A percentile compares a stretch with the other conserved stretches of the same genome.
phyloP scores from a whole-genome alignment of 35 echinoderm and acorn worm species.

The Diadema setosum region DNA sequence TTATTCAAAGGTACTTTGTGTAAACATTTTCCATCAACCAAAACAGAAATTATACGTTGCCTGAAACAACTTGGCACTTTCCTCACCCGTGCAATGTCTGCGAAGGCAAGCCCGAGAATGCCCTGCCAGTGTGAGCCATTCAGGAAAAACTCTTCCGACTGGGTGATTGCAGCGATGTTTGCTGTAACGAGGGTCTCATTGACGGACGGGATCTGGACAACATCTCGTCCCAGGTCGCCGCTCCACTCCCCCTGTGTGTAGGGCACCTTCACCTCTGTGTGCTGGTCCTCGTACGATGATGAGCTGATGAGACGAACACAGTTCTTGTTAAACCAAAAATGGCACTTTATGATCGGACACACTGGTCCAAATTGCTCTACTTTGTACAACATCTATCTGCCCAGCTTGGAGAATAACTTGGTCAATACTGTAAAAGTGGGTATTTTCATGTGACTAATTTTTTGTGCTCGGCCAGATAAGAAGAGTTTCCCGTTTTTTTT shows the following conservation, averaged over 20 bases:
- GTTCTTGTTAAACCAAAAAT: neutral
- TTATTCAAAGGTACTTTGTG: no score
- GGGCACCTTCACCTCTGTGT: slow-evolving; percentile 49
- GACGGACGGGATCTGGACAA: slow-evolving; percentile 29
- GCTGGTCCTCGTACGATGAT: slow-evolving; percentile 49
- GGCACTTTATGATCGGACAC: no score
- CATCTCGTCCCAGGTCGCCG: slow-evolving; percentile 65
- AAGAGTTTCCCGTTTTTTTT: no score
- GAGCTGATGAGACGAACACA: slow-evolving; percentile 37
- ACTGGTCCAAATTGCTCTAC: no score
- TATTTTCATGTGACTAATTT: no score
- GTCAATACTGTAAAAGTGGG: no score
- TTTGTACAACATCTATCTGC: no score
- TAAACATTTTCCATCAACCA: no score
- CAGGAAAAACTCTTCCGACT: slow-evolving; percentile 88
- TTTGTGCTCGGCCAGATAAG: no score
- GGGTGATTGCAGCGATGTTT: slow-evolving; percentile 68
- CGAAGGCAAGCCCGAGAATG: slow-evolving; percentile 87
- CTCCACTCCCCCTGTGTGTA: slow-evolving; percentile 88
- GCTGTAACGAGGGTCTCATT: slow-evolving; percentile 35
- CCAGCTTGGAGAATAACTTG: no score
- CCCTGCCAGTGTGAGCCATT: slow-evolving; percentile 96
- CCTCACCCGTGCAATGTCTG: slow-evolving; percentile 80
- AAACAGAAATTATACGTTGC: no score
- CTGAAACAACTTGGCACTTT: no score